Percentiles rank a stretch among this genome's conserved stretches.
These are phyloP conservation scores for Tor tambroides DNA, from an alignment of 2,113 vertebrate genomes.

Conservation along the genomic window DNA sequence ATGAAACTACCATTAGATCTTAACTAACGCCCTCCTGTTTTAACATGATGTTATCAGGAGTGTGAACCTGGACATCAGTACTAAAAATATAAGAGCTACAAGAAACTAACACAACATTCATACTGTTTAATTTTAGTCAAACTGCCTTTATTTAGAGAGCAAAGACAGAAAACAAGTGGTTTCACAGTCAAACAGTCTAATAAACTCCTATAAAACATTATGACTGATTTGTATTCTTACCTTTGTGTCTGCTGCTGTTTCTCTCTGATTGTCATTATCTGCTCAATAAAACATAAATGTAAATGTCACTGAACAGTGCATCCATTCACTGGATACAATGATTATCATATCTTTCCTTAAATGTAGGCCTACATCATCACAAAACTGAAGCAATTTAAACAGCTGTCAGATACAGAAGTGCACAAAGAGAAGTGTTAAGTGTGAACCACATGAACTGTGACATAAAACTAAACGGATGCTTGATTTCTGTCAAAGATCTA, in stretches of 20 bases:
- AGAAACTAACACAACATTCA: no score
- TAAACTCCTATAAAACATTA: neutral
- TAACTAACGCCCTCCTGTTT: neutral
- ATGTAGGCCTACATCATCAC: neutral
- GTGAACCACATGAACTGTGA: neutral
- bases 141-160: neutral
- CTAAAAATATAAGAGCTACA: neutral
- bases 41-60: neutral
- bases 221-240: neutral
- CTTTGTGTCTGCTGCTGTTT: neutral
- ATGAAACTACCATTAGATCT: neutral
- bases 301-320: neutral
- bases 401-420: neutral
- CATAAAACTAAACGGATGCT: neutral
- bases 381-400: neutral
- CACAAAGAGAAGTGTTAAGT: neutral
- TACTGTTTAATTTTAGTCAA: neutral
- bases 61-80: neutral
- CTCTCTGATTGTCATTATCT: neutral
- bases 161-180: neutral
- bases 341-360: neutral
- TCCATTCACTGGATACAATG: neutral
- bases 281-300: constrained; percentile 9
- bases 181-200: neutral
- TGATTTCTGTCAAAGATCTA: neutral